Evolutionary conservation across 2,888 invertebrate genomes (phyloP).

Genomic region (Lagria hirta): DNA sequence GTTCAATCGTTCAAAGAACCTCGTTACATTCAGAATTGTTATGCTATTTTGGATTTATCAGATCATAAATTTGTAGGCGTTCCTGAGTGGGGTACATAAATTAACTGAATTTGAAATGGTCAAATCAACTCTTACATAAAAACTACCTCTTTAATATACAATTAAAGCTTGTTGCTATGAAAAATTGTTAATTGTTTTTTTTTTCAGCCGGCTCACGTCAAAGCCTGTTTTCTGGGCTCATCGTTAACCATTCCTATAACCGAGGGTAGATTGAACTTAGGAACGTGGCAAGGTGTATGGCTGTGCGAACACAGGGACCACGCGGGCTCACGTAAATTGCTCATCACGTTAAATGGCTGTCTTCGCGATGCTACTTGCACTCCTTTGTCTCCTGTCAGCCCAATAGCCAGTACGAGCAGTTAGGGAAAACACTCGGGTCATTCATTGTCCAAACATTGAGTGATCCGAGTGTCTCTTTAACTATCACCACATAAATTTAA

Average conservation of each 20-base stretch:
- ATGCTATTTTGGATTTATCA: too few species aligned
- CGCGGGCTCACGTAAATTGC: slow-evolving; percentile 85
- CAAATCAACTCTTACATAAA: too few species aligned
- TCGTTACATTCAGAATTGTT: too few species aligned
- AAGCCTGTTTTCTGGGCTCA: slow-evolving; percentile 94
- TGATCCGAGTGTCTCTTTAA: slow-evolving; percentile 47
- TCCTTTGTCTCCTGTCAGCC: slow-evolving; percentile 81
- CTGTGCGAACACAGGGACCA: slow-evolving; percentile 97
- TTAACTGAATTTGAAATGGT: too few species aligned
- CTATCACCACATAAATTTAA: slow-evolving; percentile 7
- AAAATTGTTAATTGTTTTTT: too few species aligned
- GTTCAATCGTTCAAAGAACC: too few species aligned
- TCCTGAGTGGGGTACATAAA: too few species aligned
- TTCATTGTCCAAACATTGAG: slow-evolving; percentile 54
- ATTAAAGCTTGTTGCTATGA: too few species aligned
- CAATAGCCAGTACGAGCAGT: slow-evolving; percentile 89
- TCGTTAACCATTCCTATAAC: slow-evolving; percentile 95
- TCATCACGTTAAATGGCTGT: slow-evolving; percentile 86
- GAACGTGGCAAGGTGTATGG: slow-evolving; percentile 99
- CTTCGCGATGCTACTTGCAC: slow-evolving; percentile 84
- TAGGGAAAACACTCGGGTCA: slow-evolving; percentile 70
- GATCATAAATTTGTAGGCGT: too few species aligned
- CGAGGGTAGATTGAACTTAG: slow-evolving; percentile 91
- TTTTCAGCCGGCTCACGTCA: slow-evolving; percentile 92
- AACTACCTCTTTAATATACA: too few species aligned